A percentile compares a stretch with the other conserved stretches of the same genome.
Conservation (phyloP, 2,888 invertebrate genomes). For the Oegoconia quadripuncta region DNA sequence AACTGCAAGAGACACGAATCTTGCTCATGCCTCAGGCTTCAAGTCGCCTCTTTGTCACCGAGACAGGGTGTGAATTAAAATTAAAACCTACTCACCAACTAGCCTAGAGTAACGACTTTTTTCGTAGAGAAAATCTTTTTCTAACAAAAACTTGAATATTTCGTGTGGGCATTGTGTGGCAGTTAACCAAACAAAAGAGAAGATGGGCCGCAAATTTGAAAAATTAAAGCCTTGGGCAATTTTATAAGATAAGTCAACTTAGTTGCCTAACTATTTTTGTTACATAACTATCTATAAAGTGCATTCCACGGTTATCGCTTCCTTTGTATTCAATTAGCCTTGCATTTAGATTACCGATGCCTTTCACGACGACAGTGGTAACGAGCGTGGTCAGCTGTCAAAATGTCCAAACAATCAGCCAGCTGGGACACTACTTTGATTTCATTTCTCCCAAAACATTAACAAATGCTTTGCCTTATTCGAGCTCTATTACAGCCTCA, state of each 20-base stretch:
- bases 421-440: slow-evolving; percentile 33
- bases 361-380: slow-evolving; percentile 76
- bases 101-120: slow-evolving; percentile 11
- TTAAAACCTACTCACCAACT: slow-evolving; percentile 17
- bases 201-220: slow-evolving; percentile 34
- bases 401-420: slow-evolving; percentile 76
- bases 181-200: slow-evolving; percentile 42
- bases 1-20: slow-evolving; percentile 56
- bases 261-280: slow-evolving; percentile 37
- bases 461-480: slow-evolving; percentile 3
- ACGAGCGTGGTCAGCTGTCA: slow-evolving; percentile 78
- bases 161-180: slow-evolving; percentile 31
- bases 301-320: slow-evolving; percentile 69
- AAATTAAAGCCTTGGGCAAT: slow-evolving; percentile 1
- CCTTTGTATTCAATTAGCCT: slow-evolving; percentile 79
- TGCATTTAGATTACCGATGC: slow-evolving; percentile 73
- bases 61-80: slow-evolving; percentile 27
- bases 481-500: slow-evolving; percentile 20
- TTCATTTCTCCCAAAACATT: slow-evolving; percentile 20
- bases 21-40: slow-evolving; percentile 40
- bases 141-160: slow-evolving; percentile 6
- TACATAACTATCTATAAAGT: slow-evolving; percentile 61
- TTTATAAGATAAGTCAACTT: slow-evolving; percentile 3
- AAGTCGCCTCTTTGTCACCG: slow-evolving; percentile 35
- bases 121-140: slow-evolving; percentile 9